A percentile compares a stretch with the other conserved stretches of the same genome.
These are phyloP conservation scores for Cybosia mesomella DNA, from an alignment of 2,888 invertebrate species.

Conservation along the genomic window DNA sequence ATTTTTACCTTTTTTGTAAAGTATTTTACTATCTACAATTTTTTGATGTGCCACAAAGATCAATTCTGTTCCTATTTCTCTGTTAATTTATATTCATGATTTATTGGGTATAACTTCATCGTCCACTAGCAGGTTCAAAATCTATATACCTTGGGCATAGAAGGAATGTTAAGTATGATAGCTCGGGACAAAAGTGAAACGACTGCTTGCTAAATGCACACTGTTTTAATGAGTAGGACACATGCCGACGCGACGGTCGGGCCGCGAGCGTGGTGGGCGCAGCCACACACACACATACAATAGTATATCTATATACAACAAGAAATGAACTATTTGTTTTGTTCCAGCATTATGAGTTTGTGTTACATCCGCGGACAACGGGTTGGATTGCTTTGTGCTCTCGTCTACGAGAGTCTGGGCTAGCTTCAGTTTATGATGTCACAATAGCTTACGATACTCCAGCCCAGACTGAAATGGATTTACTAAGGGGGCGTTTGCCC, in stretches of 20 bases:
- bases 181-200: no score
- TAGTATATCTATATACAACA: no score
- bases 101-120: background rate
- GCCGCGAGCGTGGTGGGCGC: no score
- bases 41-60: no score
- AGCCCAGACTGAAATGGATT: conserved; percentile 91
- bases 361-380: conserved; percentile 95
- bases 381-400: conserved; percentile 90
- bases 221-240: no score
- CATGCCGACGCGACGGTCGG: no score
- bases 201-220: no score
- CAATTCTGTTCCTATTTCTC: background rate
- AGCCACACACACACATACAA: no score
- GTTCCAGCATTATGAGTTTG: conserved; percentile 89
- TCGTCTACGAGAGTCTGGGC: conserved; percentile 85
- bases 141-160: no score
- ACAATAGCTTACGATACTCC: conserved; percentile 94
- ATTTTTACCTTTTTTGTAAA: no score
- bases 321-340: background rate
- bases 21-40: no score
- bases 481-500: conserved; percentile 91
- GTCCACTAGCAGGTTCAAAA: background rate
- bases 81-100: background rate
- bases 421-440: conserved; percentile 94
- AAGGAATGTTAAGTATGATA: background rate